These are phyloP conservation scores for Flexamia atlantica DNA, from an alignment of 2,888 invertebrate genomes.

Conservation along the genomic window DNA sequence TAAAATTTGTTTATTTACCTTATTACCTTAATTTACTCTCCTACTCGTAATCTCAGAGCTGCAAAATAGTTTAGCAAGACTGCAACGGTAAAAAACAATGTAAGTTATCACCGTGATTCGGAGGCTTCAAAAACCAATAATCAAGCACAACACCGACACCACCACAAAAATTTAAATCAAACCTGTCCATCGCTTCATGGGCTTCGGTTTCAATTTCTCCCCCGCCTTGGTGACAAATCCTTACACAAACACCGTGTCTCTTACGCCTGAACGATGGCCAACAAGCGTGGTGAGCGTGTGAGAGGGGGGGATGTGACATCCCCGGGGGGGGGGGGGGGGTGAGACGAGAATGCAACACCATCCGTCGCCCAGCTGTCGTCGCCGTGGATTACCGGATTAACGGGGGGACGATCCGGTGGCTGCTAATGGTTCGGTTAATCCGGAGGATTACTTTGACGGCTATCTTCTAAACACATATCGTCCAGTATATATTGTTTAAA, in stretches of 20 bases:
- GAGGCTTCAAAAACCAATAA: no score
- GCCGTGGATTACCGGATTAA: slow-evolving; percentile 21
- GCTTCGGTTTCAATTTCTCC: slow-evolving; percentile 12
- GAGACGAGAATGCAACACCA: slow-evolving; percentile 6
- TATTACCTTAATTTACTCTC: no score
- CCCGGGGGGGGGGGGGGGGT: background rate
- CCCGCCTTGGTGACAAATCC: background rate
- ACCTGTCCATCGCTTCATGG: no score
- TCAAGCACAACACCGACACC: no score
- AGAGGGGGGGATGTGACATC: background rate
- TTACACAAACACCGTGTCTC: slow-evolving; percentile 14
- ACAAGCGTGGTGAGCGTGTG: background rate
- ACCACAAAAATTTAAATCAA: no score
- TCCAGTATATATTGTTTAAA: background rate
- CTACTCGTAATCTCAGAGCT: no score
- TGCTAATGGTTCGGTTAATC: slow-evolving; percentile 18
- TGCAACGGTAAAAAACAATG: no score
- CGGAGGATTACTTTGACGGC: background rate
- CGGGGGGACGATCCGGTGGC: slow-evolving; percentile 2
- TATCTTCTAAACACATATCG: slow-evolving; percentile 28
- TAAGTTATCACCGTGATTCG: no score
- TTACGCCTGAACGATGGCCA: background rate
- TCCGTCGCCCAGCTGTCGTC: slow-evolving; percentile 37
- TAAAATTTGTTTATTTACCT: no score
- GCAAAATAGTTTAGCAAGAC: no score